Base-by-base conservation (phyloP, 2,888 invertebrate species). In the Dynastes maya region DNA sequence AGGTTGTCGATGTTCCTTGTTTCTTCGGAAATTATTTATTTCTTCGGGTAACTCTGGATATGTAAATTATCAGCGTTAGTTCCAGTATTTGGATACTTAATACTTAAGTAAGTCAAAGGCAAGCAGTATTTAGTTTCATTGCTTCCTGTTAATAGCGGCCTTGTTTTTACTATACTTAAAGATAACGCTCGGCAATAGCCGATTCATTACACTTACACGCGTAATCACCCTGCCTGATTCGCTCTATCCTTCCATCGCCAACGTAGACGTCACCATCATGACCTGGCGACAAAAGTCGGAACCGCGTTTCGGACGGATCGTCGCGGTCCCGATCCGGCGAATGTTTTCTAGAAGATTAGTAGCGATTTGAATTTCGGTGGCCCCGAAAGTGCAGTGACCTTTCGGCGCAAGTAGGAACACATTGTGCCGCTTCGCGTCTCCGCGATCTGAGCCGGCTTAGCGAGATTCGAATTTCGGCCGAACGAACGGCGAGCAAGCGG, bases 351-450 rank as follows among this genome's bases (percentile, higher is more conserved):
- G 80, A 83, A 83, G 84, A 83, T 82, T 83, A 84, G 83, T 83
- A 84, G 83, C 86, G 86, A 86, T 86, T 85, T 84, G 85, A 85
- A 86, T 86, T 86, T 86, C 32, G 83, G 85, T 85, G 86, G 86
- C 87, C 86, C 85, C 86, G 85, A 86, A 86, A 85, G 87, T 87
- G 85, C 87, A 87, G 85, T 87, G 87, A 87, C 87, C 87, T 58
- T 58, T 87, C 87, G 86, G 85, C 87, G 86, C 87, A 88, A 88
- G 88, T 87, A 87, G 85, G 86, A 88, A 88, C 86, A 86, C 86
- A 88, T 88, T 88, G 88, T 86, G 88, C 68, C 68, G 68, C 85
- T 85, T 84, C 82, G 85, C 85, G 85, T 86, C 79, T 84, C 82
- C 83, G 83, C 83, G 82, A 83, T 82, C 81, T 80, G 80, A 83